phyloP scores from a whole-genome alignment of 1,140 invertebrate species.

The Drosophila virilis region DNA sequence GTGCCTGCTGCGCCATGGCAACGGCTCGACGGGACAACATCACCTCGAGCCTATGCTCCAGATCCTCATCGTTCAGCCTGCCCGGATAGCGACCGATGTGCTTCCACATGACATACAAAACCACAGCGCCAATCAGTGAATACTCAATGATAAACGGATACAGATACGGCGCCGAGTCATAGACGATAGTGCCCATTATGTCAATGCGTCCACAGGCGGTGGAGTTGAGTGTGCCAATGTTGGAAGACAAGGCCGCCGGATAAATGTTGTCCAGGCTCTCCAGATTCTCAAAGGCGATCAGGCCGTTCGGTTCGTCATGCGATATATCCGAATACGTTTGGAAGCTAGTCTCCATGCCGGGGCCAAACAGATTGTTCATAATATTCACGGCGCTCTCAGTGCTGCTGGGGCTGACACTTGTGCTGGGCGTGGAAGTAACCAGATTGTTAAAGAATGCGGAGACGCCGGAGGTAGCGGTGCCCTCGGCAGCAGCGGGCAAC shows the following conservation, averaged over 20 bases:
- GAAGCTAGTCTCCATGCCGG: slow-evolving; percentile 82
- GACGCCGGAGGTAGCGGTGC: slow-evolving; percentile 42
- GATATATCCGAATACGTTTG: slow-evolving; percentile 79
- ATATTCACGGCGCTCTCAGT: slow-evolving; percentile 83
- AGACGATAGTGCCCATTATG: slow-evolving; percentile 96
- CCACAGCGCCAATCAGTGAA: slow-evolving; percentile 97
- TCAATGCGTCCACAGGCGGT: slow-evolving; percentile 91
- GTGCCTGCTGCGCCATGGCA: slow-evolving; percentile 92
- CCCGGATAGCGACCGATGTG: slow-evolving; percentile 94
- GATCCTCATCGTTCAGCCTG: slow-evolving; percentile 92
- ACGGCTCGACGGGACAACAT: slow-evolving; percentile 93
- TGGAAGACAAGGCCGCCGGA: slow-evolving; percentile 87
- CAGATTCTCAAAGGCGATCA: slow-evolving; percentile 85
- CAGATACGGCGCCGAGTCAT: slow-evolving; percentile 95
- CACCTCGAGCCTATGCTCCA: slow-evolving; percentile 92
- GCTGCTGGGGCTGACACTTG: slow-evolving; percentile 78
- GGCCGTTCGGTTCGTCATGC: slow-evolving; percentile 84
- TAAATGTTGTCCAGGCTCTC: slow-evolving; percentile 87
- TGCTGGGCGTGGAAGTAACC: slow-evolving; percentile 54
- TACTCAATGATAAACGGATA: slow-evolving; percentile 99
- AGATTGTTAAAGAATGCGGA: slow-evolving; percentile 54
- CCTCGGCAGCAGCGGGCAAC: slow-evolving; percentile 42
- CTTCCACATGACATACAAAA: slow-evolving; percentile 99
- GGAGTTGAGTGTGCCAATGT: slow-evolving; percentile 85
- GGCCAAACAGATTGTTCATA: slow-evolving; percentile 82